These are phyloP conservation scores for Syngnathus floridae DNA, from an alignment of 2,113 vertebrate species.

Conservation along the genomic window DNA sequence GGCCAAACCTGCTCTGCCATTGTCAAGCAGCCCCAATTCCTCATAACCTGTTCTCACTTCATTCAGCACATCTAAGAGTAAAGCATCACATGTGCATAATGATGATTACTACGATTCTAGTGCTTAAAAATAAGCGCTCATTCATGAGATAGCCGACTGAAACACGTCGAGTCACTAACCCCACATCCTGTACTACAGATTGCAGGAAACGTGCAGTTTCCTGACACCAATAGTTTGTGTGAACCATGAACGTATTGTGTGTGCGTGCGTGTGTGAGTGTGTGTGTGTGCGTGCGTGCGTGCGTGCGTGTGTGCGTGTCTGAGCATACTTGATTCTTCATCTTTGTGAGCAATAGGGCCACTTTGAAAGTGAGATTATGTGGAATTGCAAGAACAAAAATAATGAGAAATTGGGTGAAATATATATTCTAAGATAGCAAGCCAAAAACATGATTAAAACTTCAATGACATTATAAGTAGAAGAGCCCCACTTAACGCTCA, in stretches of 20 bases:
- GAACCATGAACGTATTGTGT: constrained; percentile 30
- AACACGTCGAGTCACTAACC: constrained; percentile 49
- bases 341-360: constrained; percentile 8
- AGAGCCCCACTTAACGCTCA: constrained; percentile 5
- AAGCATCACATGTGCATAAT: constrained; percentile 25
- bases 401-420: not conserved
- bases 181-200: constrained; percentile 57
- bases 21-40: not conserved
- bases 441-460: not conserved
- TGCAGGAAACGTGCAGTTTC: constrained; percentile 65
- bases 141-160: constrained; percentile 51
- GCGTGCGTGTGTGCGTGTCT: constrained; percentile 4
- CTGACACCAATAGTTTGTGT: constrained; percentile 27
- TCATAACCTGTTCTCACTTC: not conserved
- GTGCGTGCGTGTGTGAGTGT: constrained; percentile 15
- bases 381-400: not conserved
- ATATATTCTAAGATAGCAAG: not conserved
- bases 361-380: not conserved
- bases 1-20: not conserved
- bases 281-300: constrained; percentile 23
- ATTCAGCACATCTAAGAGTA: constrained; percentile 19
- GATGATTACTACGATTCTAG: constrained; percentile 32
- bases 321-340: not conserved
- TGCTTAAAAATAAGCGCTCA: constrained; percentile 50
- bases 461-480: not conserved